Base-by-base conservation (phyloP, 1,140 invertebrate species). In the Neelides sp. region DNA sequence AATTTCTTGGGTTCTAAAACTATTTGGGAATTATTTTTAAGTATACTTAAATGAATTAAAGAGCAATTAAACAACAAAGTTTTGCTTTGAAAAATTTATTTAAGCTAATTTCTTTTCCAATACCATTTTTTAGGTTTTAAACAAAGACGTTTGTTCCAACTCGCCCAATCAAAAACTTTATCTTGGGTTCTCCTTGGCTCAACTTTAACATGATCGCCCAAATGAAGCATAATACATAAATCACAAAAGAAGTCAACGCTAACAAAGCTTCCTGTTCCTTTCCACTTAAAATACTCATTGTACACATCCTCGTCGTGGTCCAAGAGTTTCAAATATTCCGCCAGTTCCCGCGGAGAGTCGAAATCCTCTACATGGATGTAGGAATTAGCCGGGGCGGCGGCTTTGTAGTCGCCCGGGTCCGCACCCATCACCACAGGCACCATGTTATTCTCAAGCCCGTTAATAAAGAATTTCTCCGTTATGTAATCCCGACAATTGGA, bases 401-500 rank as follows among this genome's bases (percentile, higher is more conserved):
- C 66, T 20, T 64, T 63, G 64, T 73, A 79, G 63, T 73, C 72
- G 4, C 59, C 58, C 1, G 43, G n/a, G 30, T 32, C 43, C 0
- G 75, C 67, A 1, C 82, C 82, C 68, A 82, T 72, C 15, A 85
- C 76, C 20, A 86, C 68, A 0, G 83, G 82, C n/a, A 85, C 73
- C 0, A 80, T 69, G 15, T 56, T 27, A 20, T 52, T 46, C 83
- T 79, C 76, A 20, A 93, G 70, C 39, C 85, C 88, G 65, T 93
- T 93, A 27, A 89, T 82, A 64, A 88, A 95, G 65, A 95, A 91
- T 65, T 97, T 97, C 66, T 96, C 92, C 0, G 91, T 96, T 37
- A 95, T 86, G 65, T 97, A 97, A 68, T 96, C 90, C 42, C 78
- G 76, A 66, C 93, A 97, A 61, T 95, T 91, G 0, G 89, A 90